Evolutionary conservation across 2,113 vertebrate genomes (phyloP), one percentile per base, ranked within the genome.

Genomic region (Synchiropus splendidus): DNA sequence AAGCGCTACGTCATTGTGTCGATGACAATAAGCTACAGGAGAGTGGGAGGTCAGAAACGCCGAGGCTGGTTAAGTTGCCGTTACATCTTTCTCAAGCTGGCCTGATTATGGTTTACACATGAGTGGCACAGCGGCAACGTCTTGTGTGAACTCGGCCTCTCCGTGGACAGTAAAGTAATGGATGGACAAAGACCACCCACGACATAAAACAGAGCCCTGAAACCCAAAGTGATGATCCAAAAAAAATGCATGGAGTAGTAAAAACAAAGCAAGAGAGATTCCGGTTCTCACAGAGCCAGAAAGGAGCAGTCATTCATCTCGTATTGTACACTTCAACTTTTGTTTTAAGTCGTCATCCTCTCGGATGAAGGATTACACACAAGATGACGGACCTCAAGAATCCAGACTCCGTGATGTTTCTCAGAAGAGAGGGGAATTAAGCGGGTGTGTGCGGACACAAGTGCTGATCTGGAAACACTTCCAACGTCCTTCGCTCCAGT

Each of bases 61-160:
- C 48, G 38, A 30, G 68, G 72, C 59, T 64, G 58, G 58, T 81
- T 74, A 82, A 64, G 55, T 62, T 54, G 50, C 74, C 12, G 60
- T 74, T 74, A 72, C 64, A 78, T 80, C 74, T 81, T 63, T 78
- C 54, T 62, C 58, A 55, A 59, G 52, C 54, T 30, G 21, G 64
- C 61, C 58, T 70, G 71, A 72, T 77, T 77, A 78, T 71, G 55
- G 70, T 77, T 83, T 66, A 74, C 72, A 78, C 69, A 75, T 63
- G 61, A 76, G 67, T 58, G 60, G 72, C 78, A 78, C 70, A 65
- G 58, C 67, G 66, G 70, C 67, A 71, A 62, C 76, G 65, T 70
- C 75, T 75, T 44, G 48, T 74, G 71, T 75, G 61, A 75, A 76
- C 66, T 64, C 71, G 35, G 43, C 36, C 62, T 77, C 59, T 61